Conservation (phyloP, 2,888 invertebrate species). For the Ophion obscuratus region DNA sequence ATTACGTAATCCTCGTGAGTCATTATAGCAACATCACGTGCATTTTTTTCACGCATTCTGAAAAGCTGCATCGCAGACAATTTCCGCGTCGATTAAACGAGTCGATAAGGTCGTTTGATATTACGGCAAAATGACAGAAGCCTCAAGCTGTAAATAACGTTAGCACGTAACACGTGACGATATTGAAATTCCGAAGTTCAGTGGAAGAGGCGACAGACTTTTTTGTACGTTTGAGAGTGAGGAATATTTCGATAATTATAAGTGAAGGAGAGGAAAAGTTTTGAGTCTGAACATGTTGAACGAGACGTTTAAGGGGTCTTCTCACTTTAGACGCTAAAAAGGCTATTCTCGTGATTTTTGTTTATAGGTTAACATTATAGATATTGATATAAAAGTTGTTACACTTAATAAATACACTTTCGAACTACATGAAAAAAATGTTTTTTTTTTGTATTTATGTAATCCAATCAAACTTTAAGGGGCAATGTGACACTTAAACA, state of each 20-base stretch:
- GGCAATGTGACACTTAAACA: too few species aligned
- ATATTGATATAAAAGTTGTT: too few species aligned
- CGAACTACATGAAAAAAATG: too few species aligned
- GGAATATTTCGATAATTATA: background rate
- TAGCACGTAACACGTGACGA: background rate
- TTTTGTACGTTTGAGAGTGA: background rate
- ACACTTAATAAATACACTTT: too few species aligned
- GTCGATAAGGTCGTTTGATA: conserved; percentile 1
- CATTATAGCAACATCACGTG: conserved; percentile 14
- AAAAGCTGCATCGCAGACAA: background rate
- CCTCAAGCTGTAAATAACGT: background rate
- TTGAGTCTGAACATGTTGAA: background rate
- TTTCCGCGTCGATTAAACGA: conserved; percentile 12
- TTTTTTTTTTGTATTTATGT: too few species aligned
- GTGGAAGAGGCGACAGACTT: background rate
- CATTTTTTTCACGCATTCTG: background rate
- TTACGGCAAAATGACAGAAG: background rate
- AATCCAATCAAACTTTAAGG: too few species aligned
- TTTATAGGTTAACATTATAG: too few species aligned
- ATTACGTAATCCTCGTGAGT: conserved; percentile 17
- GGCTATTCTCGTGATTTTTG: too few species aligned
- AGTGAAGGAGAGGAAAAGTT: background rate
- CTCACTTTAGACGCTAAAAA: too few species aligned
- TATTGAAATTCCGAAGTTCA: background rate
- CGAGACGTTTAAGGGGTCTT: background rate